Evolutionary conservation across 2,888 invertebrate genomes (phyloP).

Genomic region (Netelia virgata): DNA sequence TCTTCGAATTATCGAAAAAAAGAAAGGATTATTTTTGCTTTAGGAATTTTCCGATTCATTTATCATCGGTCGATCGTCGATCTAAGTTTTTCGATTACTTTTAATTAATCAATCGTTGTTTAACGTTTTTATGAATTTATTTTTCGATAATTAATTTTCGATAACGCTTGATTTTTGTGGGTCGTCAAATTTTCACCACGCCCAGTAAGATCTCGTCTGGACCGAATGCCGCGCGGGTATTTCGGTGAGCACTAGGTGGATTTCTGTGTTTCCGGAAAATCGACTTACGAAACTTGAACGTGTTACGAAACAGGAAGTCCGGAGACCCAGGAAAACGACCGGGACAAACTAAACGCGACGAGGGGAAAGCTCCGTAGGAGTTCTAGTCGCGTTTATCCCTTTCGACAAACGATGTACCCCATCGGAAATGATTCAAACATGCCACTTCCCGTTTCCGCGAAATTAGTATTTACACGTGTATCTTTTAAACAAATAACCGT

Average conservation of each 20-base stretch:
- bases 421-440: slow-evolving; percentile 11
- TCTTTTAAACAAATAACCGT: too few relatives aligned
- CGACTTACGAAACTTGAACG: slow-evolving; percentile 46
- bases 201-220: neutral
- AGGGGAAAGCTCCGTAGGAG: neutral
- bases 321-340: neutral
- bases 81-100: neutral
- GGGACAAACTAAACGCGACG: neutral
- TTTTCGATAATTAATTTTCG: neutral
- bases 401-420: neutral
- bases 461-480: neutral
- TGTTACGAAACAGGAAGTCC: neutral
- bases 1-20: too few relatives aligned
- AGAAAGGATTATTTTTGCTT: neutral
- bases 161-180: neutral
- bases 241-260: slow-evolving; percentile 31
- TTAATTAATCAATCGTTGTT: neutral
- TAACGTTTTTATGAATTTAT: neutral
- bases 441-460: slow-evolving; percentile 2
- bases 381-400: slow-evolving; percentile 18
- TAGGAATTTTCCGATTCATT: neutral
- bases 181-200: neutral
- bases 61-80: neutral
- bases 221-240: neutral
- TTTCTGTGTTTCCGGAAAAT: slow-evolving; percentile 59